Evolutionary conservation across 2,888 invertebrate genomes (phyloP), one percentile per base, ranked within the genome.

Genomic region (Tachina grossa): DNA sequence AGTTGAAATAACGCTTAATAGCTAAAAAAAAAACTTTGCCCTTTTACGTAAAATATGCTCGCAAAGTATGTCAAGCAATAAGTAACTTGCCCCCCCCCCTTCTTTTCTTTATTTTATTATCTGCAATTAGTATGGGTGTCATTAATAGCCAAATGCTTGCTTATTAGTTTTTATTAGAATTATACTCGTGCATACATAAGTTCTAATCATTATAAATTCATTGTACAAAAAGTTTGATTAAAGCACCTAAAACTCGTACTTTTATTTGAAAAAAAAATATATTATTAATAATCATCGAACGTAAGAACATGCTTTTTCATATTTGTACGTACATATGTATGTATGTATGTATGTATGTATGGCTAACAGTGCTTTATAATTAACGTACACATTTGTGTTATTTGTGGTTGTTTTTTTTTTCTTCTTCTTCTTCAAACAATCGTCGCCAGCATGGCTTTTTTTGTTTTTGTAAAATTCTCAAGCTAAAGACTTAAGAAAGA

Each of bases 401-500:
- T 51, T 53, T 53, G 53, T 53, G 19, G 47, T 10, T 47, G 4
- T 47, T 47, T 1, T 31, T 4, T 31, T 31, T 6, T 31, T 31
- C 31, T 31, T 31, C 31, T 31, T 31, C 31, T 31, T 31, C 31
- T 31, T 31, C 6, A 31, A 43, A 57, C 43, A 68, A 43, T 63
- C 47, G 51, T 49, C 41, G 47, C 14, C 31, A 45, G 19, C 31
- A 41, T 43, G 31, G 31, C 31, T 5, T 31, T 31, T 31, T 31
- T 41, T 57, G 19, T 31, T 66, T 14, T 72, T 43, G 39, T 57
- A 53, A 57, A 16, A 13, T 43, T 10, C 45, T 19, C 41, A 55
- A 66, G 65, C 74, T 55, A 84, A 87, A 83, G 74, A 78, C 76
- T 84, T 80, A 77, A 85, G 87, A 71, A 51, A 72, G 49, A 78